Base-by-base conservation (phyloP, 2,888 invertebrate species). In the Steromphala cineraria region DNA sequence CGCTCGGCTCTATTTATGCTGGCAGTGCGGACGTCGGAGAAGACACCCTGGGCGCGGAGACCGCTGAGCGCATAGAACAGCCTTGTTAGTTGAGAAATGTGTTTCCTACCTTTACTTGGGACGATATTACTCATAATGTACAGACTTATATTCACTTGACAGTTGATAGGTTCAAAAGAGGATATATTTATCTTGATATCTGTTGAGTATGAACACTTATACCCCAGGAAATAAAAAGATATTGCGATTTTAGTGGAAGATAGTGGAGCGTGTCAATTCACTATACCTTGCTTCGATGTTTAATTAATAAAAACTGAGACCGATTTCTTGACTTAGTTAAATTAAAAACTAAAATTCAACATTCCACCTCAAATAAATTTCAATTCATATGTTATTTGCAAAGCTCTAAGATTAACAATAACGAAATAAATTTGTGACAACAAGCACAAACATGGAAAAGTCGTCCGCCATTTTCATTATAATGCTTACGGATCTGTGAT, bases 21-120 rank as follows among this genome's bases (percentile, higher is more conserved):
- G 7, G 75, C 67, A 67, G 86, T 84, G 87, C 89, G 88, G 88
- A 87, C 88, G 86, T 87, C 83, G 84, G 75, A 83, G 89, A 86
- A 85, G 82, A 78, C 88, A 85, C 80, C 76, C 76, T 17, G 19
- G 10, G 71, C 80, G 81, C n/a, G 82, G 82, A 82, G 85, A 84
- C 84, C 83, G 83, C 84, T 36, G 55, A 80, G 55, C 28, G 53
- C 78, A 67, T 28, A 31, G n/a, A 10, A 17, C 17, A 31, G 40
- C 71, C 71, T 71, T 40, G 31, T 71, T 31, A 36, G 19, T 31
- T 36, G 17, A n/a, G 24, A 76, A 52, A 36, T 76, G 76, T 76
- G 76, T 31, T 76, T 76, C 76, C 76, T 76, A 71, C 71, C 17
- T 10, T 36, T 19, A 36, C 19, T 71, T 71, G 5, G 19, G 31